A percentile compares a stretch with the other conserved stretches of the same genome.
Evolutionary conservation across 2,888 invertebrate genomes (phyloP).

Genomic region (Branchellion lobata): DNA sequence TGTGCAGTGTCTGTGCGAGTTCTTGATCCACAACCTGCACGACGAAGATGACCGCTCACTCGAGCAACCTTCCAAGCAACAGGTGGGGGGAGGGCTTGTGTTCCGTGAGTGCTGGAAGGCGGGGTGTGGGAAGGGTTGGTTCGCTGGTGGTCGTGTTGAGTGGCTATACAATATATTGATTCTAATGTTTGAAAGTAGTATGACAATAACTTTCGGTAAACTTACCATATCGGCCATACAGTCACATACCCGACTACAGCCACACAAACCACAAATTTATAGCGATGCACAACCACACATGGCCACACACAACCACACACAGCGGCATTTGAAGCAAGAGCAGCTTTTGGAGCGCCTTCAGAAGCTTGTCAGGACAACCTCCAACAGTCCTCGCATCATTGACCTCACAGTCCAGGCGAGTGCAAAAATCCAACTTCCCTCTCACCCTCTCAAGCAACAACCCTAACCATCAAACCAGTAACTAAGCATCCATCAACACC

Average conservation of each 20-base stretch:
- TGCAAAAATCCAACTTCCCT: no score
- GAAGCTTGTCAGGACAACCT: conserved; percentile 61
- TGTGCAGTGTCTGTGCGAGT: conserved; percentile 95
- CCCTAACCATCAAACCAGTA: no score
- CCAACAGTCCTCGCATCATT: neutral
- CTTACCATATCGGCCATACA: no score
- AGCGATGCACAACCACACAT: no score
- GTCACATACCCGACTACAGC: neutral
- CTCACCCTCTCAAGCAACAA: no score
- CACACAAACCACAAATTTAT: no score
- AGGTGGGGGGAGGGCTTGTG: neutral
- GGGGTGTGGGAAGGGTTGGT: neutral
- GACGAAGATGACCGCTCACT: conserved; percentile 66
- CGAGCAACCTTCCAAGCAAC: neutral
- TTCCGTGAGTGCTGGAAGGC: neutral
- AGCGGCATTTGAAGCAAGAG: conserved; percentile 68
- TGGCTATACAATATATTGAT: no score
- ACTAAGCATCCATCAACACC: no score
- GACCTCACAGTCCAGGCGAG: conserved; percentile 12
- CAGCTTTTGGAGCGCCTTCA: conserved; percentile 73
- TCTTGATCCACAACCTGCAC: conserved; percentile 69
- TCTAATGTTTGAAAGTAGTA: no score
- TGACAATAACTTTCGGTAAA: no score
- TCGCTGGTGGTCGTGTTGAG: neutral
- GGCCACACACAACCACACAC: no score